These are phyloP conservation scores for Bembecia ichneumoniformis DNA, from an alignment of 2,888 invertebrate genomes.

Conservation along the genomic window DNA sequence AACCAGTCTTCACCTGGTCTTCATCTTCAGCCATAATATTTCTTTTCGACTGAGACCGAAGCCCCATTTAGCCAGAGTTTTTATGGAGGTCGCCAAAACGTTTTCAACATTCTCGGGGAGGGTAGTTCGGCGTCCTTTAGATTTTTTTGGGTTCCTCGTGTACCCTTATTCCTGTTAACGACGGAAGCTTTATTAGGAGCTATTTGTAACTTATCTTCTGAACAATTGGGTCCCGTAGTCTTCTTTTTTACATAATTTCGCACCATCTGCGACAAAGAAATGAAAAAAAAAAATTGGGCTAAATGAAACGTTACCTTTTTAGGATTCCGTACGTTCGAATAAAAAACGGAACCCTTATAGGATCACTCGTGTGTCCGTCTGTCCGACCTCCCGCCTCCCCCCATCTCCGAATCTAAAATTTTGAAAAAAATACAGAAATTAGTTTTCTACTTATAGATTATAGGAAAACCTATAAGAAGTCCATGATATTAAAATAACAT, in stretches of 20 bases:
- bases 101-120: not conserved
- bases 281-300: too few species aligned
- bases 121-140: not conserved
- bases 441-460: too few species aligned
- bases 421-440: too few species aligned
- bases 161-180: not conserved
- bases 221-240: not conserved
- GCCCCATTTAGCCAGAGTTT: not conserved
- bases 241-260: not conserved
- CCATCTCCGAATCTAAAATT: too few species aligned
- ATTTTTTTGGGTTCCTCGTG: not conserved
- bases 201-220: not conserved
- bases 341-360: too few species aligned
- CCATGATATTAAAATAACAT: too few species aligned
- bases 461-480: too few species aligned
- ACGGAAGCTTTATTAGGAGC: not conserved
- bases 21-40: not conserved
- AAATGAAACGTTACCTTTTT: too few species aligned
- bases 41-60: too few species aligned
- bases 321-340: too few species aligned
- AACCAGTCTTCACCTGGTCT: not conserved
- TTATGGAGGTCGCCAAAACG: not conserved
- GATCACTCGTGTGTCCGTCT: too few species aligned
- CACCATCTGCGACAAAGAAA: not conserved
- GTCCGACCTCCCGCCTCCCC: too few species aligned